Evolutionary conservation across 2,113 vertebrate species (phyloP).

Genomic region (Menidia beryllina): DNA sequence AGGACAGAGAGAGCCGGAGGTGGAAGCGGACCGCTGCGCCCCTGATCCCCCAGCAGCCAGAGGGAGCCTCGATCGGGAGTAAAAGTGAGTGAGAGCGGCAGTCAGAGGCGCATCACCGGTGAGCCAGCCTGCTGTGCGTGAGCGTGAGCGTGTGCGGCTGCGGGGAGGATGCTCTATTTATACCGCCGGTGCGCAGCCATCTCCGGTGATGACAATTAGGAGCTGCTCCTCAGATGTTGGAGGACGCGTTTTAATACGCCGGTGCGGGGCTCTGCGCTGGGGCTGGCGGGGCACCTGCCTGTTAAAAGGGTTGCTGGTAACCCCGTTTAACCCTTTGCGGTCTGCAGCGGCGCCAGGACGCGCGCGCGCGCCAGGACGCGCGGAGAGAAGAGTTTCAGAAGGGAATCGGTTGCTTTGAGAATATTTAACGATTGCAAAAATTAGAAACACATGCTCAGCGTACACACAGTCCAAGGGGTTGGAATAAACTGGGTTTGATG

Average conservation of each 20-base stretch:
- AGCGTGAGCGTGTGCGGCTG: conserved; percentile 62
- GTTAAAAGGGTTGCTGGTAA: conserved; percentile 87
- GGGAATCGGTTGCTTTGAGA: not conserved
- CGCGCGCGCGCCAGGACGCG: conserved; percentile 48
- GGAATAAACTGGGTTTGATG: not conserved
- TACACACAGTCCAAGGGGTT: conserved; percentile 9
- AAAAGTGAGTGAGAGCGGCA: not conserved
- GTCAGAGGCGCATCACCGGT: conserved; percentile 21
- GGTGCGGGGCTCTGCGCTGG: conserved; percentile 78
- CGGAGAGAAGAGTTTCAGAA: not conserved
- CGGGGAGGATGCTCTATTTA: conserved; percentile 81
- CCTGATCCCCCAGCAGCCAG: not conserved
- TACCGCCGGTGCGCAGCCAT: conserved; percentile 65
- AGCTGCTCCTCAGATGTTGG: conserved; percentile 87
- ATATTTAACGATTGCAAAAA: conserved; percentile 1
- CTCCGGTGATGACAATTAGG: conserved; percentile 84
- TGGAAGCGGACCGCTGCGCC: not conserved
- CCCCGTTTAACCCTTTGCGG: conserved; percentile 90
- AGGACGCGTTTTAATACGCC: conserved; percentile 79
- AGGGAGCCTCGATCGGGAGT: not conserved
- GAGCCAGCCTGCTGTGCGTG: conserved; percentile 22
- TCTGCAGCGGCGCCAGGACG: conserved; percentile 35
- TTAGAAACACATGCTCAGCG: conserved; percentile 15
- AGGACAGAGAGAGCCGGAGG: conserved; percentile 2
- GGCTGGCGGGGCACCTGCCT: conserved; percentile 93